Conservation (phyloP, 2,888 invertebrate genomes). For the Apamea monoglypha region DNA sequence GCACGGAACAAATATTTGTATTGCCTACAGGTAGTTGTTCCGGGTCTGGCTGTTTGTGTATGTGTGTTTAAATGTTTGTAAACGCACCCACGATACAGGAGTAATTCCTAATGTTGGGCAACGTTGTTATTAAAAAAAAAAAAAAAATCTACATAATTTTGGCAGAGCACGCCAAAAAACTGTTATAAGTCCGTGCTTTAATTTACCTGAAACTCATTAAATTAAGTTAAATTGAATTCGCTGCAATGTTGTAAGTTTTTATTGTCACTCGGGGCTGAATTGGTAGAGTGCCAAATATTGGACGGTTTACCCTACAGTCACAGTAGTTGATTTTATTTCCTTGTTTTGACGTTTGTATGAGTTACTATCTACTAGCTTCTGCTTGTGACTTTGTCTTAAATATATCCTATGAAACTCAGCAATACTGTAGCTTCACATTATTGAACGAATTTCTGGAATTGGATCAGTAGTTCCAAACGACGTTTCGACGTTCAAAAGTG, state of each 20-base stretch:
- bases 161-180: conserved; percentile 38
- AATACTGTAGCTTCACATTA: not conserved
- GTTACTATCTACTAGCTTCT: not conserved
- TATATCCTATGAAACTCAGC: not conserved
- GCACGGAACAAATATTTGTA: too few relatives aligned
- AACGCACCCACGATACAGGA: too few relatives aligned
- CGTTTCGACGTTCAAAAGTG: too few relatives aligned
- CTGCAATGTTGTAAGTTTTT: conserved; percentile 53
- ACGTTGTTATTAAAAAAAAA: too few relatives aligned
- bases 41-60: too few relatives aligned
- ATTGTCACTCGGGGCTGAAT: conserved; percentile 45
- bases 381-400: not conserved
- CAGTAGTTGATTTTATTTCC: conserved; percentile 27
- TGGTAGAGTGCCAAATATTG: conserved; percentile 60
- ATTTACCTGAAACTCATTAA: conserved; percentile 52
- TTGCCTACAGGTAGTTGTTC: too few relatives aligned
- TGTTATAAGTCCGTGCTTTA: conserved; percentile 38
- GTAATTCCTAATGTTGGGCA: too few relatives aligned
- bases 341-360: conserved; percentile 11
- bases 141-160: conserved; percentile 1
- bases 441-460: not conserved
- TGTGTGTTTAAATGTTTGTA: too few relatives aligned
- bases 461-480: not conserved
- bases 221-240: conserved; percentile 58
- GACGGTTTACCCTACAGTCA: conserved; percentile 14